Base-by-base conservation (phyloP, 2,888 invertebrate species). In the Macaria liturata region DNA sequence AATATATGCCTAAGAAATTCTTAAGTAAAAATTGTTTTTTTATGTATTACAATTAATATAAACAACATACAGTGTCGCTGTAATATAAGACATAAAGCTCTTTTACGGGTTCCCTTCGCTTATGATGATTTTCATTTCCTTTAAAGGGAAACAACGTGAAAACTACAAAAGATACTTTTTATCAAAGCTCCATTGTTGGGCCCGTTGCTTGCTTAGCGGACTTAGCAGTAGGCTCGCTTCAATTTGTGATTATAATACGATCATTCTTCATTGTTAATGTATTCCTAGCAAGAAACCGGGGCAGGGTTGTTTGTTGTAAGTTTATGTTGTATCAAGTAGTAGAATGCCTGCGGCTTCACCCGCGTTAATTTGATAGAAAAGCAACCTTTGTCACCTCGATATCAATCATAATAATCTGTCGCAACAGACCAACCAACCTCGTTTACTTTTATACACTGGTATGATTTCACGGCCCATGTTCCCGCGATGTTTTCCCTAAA, bases 151-250 rank as follows among this genome's bases (percentile, higher is more conserved):
- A 49, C 64, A 72, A 68, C 54, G 63, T 76, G 74, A 76, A 69
- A 67, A 57, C 57, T 72, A 75, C 71, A 66, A 66, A 64, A 65
- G 53, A 46, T 55, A 65, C 59, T 67, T 68, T 69, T 69, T 70
- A 70, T 71, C 67, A 68, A 72, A 70, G 53, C 44, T 62, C 62
- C 61, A 71, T 75, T 76, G 72, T 74, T 58, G 64, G 59, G 63
- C 57, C 66, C 59, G 58, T 65, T 63, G 66, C 66, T 69, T 69
- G 66, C 68, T 69, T 68, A 71, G 69, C 64, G 62, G 66, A 68
- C 69, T 72, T 66, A 67, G 71, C 67, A 62, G 70, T 62, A 68
- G 62, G 64, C 64, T 61, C 63, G 43, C 60, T 71, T 73, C 71
- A 74, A 75, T 74, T 74, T 71, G 55, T 68, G 70, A 67, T 69